Conservation (phyloP, 1,140 invertebrate genomes). For the Lasioglossum baleicum region DNA sequence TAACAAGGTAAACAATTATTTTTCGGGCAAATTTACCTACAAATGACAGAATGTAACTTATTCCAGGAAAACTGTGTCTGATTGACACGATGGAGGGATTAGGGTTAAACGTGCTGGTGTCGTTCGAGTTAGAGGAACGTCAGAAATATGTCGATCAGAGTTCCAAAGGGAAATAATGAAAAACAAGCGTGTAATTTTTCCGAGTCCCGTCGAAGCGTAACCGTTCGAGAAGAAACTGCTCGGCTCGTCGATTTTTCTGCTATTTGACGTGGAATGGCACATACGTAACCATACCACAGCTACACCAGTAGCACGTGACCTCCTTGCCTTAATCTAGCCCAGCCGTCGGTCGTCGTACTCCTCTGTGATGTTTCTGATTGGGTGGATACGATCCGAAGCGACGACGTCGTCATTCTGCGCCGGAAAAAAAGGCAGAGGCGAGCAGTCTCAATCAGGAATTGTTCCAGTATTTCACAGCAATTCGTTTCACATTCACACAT, state of each 20-base stretch:
- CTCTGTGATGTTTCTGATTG: constrained; percentile 33
- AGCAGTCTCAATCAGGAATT: constrained; percentile 19
- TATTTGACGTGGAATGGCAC: constrained; percentile 7
- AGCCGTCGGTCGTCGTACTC: constrained; percentile 46
- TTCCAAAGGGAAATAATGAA: too few relatives aligned
- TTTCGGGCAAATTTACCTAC: too few relatives aligned
- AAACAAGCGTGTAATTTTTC: too few relatives aligned
- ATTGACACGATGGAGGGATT: too few relatives aligned
- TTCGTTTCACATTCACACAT: constrained; percentile 12
- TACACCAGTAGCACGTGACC: constrained; percentile 64
- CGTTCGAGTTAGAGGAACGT: too few relatives aligned
- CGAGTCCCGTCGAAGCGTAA: too few relatives aligned
- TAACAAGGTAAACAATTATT: too few relatives aligned
- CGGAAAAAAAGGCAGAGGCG: not conserved
- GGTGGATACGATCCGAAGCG: not conserved
- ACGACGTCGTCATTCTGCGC: not conserved
- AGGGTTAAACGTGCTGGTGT: too few relatives aligned
- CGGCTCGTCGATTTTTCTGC: not conserved
- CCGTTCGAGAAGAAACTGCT: too few relatives aligned
- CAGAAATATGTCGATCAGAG: too few relatives aligned
- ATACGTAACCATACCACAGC: constrained; percentile 38
- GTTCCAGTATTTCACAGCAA: constrained; percentile 28
- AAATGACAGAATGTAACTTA: too few relatives aligned
- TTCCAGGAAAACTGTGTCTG: too few relatives aligned
- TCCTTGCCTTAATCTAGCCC: constrained; percentile 76